Conservation (phyloP, 2,113 vertebrate species). For the Panthera tigris region DNA sequence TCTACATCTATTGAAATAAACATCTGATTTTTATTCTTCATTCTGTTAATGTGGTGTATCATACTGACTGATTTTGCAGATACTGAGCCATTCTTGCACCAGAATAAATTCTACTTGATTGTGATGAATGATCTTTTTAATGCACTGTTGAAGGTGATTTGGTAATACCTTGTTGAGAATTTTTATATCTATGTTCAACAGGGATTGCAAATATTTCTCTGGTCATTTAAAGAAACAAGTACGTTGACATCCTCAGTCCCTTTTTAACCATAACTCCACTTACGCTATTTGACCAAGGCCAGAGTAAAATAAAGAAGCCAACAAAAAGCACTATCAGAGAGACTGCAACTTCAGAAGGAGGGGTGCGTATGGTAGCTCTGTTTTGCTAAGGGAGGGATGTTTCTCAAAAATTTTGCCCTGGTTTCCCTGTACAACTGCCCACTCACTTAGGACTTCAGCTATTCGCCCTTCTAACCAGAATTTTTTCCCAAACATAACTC, state of each 20-base stretch:
- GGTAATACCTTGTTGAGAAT: neutral
- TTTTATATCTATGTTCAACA: neutral
- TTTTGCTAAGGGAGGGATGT: neutral
- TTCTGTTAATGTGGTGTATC: neutral
- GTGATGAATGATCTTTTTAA: neutral
- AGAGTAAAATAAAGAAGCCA: slow-evolving; percentile 20
- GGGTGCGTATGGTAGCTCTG: neutral
- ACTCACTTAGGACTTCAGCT: neutral
- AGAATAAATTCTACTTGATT: neutral
- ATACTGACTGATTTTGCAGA: neutral
- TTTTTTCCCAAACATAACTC: neutral
- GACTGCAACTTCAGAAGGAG: neutral
- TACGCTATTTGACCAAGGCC: neutral
- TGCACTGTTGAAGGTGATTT: neutral
- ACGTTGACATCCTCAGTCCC: slow-evolving; percentile 1
- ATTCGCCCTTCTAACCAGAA: neutral
- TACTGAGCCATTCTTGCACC: neutral
- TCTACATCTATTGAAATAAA: neutral
- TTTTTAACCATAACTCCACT: neutral
- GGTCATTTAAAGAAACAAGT: neutral
- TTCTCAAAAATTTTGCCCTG: slow-evolving; percentile 26
- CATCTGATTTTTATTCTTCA: neutral
- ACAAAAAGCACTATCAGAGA: neutral
- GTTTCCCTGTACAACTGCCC: neutral
- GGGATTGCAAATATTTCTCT: slow-evolving; percentile 42